phyloP scores from a whole-genome alignment of 1,140 invertebrate genomes.

The Trichogramma pretiosum region DNA sequence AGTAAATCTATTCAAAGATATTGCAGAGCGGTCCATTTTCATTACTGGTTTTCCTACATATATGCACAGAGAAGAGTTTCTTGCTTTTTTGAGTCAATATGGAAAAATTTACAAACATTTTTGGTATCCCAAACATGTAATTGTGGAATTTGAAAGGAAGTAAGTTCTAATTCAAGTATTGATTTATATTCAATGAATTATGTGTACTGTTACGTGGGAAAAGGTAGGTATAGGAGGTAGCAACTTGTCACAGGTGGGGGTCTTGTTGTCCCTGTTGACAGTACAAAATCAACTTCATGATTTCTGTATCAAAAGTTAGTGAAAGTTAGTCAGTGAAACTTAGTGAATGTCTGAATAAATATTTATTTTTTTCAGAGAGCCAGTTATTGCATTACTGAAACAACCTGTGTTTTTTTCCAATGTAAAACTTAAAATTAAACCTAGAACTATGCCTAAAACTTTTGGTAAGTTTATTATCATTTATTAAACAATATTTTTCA shows the following conservation, averaged over 20 bases:
- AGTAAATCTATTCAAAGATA: slow-evolving; percentile 14
- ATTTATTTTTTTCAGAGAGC: slow-evolving; percentile 22
- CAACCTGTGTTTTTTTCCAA: slow-evolving; percentile 23
- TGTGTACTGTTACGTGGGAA: too few relatives aligned
- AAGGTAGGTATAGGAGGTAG: too few relatives aligned
- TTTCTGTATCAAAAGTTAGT: too few relatives aligned
- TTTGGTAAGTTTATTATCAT: too few relatives aligned
- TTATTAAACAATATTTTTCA: too few relatives aligned
- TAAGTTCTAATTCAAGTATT: slow-evolving; percentile 17
- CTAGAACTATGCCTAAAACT: slow-evolving; percentile 14
- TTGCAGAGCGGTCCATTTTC: slow-evolving; percentile 36
- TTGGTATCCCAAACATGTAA: slow-evolving; percentile 23
- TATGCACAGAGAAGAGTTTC: slow-evolving; percentile 19
- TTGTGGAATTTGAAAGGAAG: slow-evolving; percentile 32
- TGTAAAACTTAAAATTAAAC: slow-evolving; percentile 24
- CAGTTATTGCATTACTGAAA: slow-evolving; percentile 24
- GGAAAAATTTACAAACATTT: slow-evolving; percentile 31
- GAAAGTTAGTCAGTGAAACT: not conserved
- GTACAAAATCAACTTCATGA: too few relatives aligned
- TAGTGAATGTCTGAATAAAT: not conserved
- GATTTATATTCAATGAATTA: slow-evolving; percentile 6
- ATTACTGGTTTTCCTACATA: slow-evolving; percentile 32
- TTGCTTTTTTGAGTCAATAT: slow-evolving; percentile 35
- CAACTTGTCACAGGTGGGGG: too few relatives aligned
- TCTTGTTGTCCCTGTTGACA: too few relatives aligned